Conservation (phyloP, 2,888 invertebrate species). For the Alsophila aescularia region DNA sequence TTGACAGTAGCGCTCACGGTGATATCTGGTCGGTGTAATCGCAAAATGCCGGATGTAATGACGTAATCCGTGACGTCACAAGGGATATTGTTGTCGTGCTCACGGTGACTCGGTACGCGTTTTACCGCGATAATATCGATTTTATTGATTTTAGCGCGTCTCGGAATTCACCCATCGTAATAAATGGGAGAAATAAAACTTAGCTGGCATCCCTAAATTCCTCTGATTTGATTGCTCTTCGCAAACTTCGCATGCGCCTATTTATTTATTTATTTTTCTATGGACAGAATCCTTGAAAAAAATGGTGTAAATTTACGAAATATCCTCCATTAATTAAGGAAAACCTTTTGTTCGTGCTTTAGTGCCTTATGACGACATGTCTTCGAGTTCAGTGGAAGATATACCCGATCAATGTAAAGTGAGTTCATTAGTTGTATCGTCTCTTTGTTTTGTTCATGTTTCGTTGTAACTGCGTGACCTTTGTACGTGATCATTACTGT, state of each 20-base stretch:
- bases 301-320: constrained; percentile 49
- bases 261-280: constrained; percentile 44
- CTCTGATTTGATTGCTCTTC: constrained; percentile 2
- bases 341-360: constrained; percentile 12
- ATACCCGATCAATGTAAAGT: constrained; percentile 75
- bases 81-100: no score
- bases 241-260: constrained; percentile 31
- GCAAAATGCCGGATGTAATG: no score
- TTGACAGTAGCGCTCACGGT: no score
- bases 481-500: constrained; percentile 37
- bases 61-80: no score
- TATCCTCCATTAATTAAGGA: constrained; percentile 19
- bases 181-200: neutral
- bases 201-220: neutral
- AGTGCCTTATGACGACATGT: constrained; percentile 51
- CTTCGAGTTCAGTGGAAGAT: constrained; percentile 75
- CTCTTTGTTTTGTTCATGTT: constrained; percentile 36
- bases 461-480: constrained; percentile 44
- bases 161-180: no score
- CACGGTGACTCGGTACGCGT: no score
- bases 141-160: no score
- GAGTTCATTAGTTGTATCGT: constrained; percentile 42
- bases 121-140: no score
- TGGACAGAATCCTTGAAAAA: constrained; percentile 47
- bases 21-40: no score